Conservation (phyloP, 2,113 vertebrate genomes). For the Indri indri region DNA sequence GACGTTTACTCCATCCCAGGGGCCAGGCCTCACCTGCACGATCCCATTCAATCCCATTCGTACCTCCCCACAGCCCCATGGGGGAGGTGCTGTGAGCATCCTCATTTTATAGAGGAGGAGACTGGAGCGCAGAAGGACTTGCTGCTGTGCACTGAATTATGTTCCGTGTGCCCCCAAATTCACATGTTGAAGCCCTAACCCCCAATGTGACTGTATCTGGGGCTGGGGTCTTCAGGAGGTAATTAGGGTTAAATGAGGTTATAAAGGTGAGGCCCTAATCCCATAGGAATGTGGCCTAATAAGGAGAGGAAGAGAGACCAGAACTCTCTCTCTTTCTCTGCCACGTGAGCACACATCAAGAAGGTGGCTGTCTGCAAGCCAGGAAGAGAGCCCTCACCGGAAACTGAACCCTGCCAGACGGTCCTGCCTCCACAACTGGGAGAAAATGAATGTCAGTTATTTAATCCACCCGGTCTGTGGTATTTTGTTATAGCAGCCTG, state of each 20-base stretch:
- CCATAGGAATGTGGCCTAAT: no score
- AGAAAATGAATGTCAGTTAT: background rate
- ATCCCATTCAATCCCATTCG: background rate
- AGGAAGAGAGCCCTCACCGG: background rate
- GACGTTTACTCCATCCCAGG: background rate
- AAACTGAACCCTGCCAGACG: no score
- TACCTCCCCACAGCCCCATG: fast-evolving
- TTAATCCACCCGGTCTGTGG: background rate
- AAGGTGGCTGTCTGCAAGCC: background rate
- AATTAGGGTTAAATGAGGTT: background rate
- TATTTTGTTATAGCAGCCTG: background rate
- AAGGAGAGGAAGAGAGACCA: background rate
- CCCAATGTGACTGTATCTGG: background rate
- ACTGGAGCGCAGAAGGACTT: background rate
- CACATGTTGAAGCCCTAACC: background rate
- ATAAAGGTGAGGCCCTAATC: background rate
- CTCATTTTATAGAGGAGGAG: background rate
- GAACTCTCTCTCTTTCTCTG: background rate
- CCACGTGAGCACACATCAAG: background rate
- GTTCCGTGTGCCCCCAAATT: no score
- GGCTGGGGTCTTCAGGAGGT: background rate
- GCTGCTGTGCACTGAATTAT: background rate
- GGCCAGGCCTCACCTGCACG: background rate
- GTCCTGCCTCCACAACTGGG: no score
- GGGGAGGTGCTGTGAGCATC: background rate